These are phyloP conservation scores for Guaruba guarouba DNA, from an alignment of 2,113 vertebrate genomes.

Conservation along the genomic window DNA sequence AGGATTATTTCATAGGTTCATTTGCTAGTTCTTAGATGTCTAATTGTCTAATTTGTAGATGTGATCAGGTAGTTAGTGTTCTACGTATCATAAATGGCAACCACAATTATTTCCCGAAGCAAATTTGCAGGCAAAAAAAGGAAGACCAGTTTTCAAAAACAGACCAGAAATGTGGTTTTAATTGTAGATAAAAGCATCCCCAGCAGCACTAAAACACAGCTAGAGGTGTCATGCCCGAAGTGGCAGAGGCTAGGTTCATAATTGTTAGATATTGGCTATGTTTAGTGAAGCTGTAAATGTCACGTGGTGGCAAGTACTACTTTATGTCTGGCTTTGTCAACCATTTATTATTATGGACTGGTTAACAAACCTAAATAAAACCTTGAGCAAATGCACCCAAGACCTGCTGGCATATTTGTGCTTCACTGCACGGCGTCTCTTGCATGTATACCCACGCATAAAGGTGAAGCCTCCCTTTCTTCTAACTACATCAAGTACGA, in stretches of 20 bases:
- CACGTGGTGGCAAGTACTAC: not conserved
- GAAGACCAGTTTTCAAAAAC: not conserved
- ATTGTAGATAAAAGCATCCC: slow-evolving; percentile 32
- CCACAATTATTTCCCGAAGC: slow-evolving; percentile 18
- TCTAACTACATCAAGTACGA: not conserved
- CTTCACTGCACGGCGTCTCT: fast-evolving
- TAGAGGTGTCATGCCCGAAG: not conserved
- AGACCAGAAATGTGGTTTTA: not conserved
- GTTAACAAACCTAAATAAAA: not conserved
- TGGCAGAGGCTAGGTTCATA: not conserved
- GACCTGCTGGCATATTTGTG: not conserved
- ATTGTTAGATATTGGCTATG: not conserved
- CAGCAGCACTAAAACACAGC: not conserved
- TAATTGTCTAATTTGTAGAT: slow-evolving; percentile 39
- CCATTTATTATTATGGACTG: not conserved
- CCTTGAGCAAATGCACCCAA: not conserved
- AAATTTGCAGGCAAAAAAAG: not conserved
- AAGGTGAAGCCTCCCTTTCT: not conserved
- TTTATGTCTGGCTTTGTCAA: not conserved
- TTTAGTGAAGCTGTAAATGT: not conserved
- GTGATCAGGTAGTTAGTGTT: not conserved
- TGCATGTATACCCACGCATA: not conserved
- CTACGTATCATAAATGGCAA: not conserved
- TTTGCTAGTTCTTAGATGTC: slow-evolving; percentile 13
- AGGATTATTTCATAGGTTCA: slow-evolving; percentile 13